Base-by-base conservation (phyloP, 1,140 invertebrate species). In the Ostrea denselamellosa region DNA sequence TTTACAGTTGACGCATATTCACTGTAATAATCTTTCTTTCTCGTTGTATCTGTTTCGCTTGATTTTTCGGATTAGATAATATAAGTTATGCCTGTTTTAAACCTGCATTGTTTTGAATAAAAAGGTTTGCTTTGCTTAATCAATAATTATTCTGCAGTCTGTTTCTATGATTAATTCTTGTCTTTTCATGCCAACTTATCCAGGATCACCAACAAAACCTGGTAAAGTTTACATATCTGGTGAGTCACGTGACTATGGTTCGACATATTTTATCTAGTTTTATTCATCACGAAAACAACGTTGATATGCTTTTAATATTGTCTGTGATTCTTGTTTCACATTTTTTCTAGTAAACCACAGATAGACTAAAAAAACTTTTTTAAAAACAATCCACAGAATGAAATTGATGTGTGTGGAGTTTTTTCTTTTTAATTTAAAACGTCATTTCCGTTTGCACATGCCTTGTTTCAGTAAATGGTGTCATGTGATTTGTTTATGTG, bases 151-250 rank as follows among this genome's bases (percentile, higher is more conserved):
- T 71, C 65, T 25, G 22, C 65, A 22, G 65, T 71, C 22, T 28
- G 68, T 77, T 62, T 62, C 58, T 77, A 77, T 62, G 17, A 62
- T 62, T 62, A 62, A 28, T 77, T 77, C 68, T 77, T 77, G 68
- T 77, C 25, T 77, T 77, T 77, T 28, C 68, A 77, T 77, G 68
- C 68, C 83, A 85, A 52, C 51, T 52, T 53, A 53, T 52, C 82
- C 53, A 85, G 83, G 83, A 85, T 85, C 83, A 56, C 83, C 83
- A 54, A 54, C 53, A 34, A 58, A 85, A 54, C 83, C 83, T 62
- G 83, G 83, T 34, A 56, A 58, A 85, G n/a, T 62, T 85, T 85
- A 85, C 53, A 85, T 85, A 25, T 85, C 83, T n/a, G 83, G 83
- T 85, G 83, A 85, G 83, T 85, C 53, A 58, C 17, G 53, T 54